Evolutionary conservation across 2,113 vertebrate species (phyloP).

Genomic region (Gobiocypris rarus): DNA sequence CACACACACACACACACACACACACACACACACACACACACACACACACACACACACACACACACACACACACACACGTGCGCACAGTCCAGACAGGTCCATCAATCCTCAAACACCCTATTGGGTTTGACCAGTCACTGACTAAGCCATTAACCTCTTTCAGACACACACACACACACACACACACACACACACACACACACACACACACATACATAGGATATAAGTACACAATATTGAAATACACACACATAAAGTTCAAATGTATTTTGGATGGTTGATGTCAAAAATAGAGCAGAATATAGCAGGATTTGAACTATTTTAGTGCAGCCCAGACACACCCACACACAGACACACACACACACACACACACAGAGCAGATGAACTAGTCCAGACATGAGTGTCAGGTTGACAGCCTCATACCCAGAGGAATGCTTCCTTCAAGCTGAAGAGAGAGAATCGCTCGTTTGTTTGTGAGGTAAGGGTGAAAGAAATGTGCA

Average conservation of each 20-base stretch:
- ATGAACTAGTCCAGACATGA: constrained; percentile 42
- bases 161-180: constrained; percentile 11
- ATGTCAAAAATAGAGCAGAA: background rate
- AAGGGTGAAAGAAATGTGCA: constrained; percentile 22
- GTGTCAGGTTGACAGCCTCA: constrained; percentile 47
- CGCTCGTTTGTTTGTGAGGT: background rate
- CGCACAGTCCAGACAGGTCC: constrained; percentile 18
- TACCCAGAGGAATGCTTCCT: constrained; percentile 60
- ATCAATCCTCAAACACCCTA: constrained; percentile 45
- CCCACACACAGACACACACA: constrained; percentile 16
- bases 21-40: constrained; percentile 19
- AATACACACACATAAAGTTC: background rate
- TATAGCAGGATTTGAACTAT: constrained; percentile 14
- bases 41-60: constrained; percentile 12
- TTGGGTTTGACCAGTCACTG: constrained; percentile 34
- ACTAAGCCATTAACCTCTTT: constrained; percentile 23
- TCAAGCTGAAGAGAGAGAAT: constrained; percentile 64
- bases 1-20: constrained; percentile 23
- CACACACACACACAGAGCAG: no score
- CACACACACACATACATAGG: constrained; percentile 37
- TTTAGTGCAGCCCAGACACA: constrained; percentile 2
- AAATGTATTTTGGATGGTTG: constrained; percentile 2
- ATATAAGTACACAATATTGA: background rate
- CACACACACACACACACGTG: background rate
- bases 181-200: background rate